Conservation (phyloP, 2,888 invertebrate genomes). For the Stenolophus ochropezus region DNA sequence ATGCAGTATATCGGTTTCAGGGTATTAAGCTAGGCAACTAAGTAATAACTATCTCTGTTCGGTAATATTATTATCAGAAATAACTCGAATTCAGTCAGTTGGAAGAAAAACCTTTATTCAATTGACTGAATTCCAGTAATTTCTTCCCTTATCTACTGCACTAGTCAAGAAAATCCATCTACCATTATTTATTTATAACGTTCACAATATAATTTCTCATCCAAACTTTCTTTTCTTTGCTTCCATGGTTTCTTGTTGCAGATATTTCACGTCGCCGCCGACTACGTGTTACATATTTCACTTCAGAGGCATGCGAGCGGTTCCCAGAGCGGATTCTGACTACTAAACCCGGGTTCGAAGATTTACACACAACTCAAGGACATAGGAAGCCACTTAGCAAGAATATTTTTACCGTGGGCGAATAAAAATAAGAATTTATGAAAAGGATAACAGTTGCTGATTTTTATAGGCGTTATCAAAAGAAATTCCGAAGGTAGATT, state of each 20-base stretch:
- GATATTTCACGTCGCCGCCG: conserved; percentile 52
- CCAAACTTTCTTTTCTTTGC: conserved; percentile 7
- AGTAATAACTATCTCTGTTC: too few relatives aligned
- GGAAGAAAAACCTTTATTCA: too few relatives aligned
- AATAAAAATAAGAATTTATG: conserved; percentile 13
- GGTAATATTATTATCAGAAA: too few relatives aligned
- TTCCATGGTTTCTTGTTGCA: conserved; percentile 19
- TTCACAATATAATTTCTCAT: conserved; percentile 27
- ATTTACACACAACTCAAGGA: conserved; percentile 50
- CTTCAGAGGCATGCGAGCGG: conserved; percentile 25
- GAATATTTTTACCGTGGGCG: background rate
- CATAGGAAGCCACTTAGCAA: conserved; percentile 53
- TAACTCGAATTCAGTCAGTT: too few relatives aligned
- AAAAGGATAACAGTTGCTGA: conserved; percentile 6
- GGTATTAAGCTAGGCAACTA: too few relatives aligned
- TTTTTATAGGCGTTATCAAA: background rate
- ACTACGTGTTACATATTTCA: conserved; percentile 56
- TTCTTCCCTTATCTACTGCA: too few relatives aligned
- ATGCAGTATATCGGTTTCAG: too few relatives aligned
- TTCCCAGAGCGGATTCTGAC: conserved; percentile 15
- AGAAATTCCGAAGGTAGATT: background rate
- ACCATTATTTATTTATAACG: too few relatives aligned
- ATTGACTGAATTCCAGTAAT: too few relatives aligned
- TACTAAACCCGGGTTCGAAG: conserved; percentile 10
- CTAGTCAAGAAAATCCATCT: too few relatives aligned